Evolutionary conservation across 1,140 invertebrate genomes (phyloP), one percentile per base, ranked within the genome.

Genomic region (Pogonus chalceus): DNA sequence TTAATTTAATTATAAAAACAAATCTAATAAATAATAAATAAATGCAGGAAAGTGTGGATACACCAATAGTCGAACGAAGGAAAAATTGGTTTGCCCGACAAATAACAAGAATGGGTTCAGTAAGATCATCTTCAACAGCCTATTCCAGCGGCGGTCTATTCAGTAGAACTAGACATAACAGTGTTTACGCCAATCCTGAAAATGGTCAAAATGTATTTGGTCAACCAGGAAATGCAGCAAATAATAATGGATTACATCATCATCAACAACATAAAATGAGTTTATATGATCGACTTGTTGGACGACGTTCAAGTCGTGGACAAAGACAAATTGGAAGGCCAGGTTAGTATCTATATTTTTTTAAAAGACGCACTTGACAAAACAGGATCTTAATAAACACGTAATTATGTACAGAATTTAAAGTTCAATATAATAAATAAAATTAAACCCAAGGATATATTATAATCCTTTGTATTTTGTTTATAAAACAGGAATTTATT

Each of bases 131-230:
- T 0, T 88, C 85, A 0, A 90, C 87, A 0, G 85, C 86, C 0
- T 90, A 90, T 62, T 90, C 87, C 21, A 88, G 86, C 1, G 86
- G 85, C 1, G 80, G 84, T 23, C 76, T 88, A 14, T 89, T 89
- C 57, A 77, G 78, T 1, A 73, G 87, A 55, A 63, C 64, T 51
- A 54, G 65, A 16, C 66, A 62, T 10, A 73, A 74, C 58, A 80
- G 83, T 12, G 85, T 89, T 1, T 89, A 89, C 65, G 85, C 85
- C 14, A 88, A 83, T 62, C 87, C 86, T 0, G 86, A 88, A 64
- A 80, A 80, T 1, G 84, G 83, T 1, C 71, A 73, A 58, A 62
- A 73, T 3, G 9, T 18, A 4, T 31, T 31, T 14, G 18, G 53
- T 69, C 10, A 64, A 69, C 0, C 63, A 66, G 46, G 65, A 63